Evolutionary conservation across 2,888 invertebrate species (phyloP).

Genomic region (Nudaria mundana): DNA sequence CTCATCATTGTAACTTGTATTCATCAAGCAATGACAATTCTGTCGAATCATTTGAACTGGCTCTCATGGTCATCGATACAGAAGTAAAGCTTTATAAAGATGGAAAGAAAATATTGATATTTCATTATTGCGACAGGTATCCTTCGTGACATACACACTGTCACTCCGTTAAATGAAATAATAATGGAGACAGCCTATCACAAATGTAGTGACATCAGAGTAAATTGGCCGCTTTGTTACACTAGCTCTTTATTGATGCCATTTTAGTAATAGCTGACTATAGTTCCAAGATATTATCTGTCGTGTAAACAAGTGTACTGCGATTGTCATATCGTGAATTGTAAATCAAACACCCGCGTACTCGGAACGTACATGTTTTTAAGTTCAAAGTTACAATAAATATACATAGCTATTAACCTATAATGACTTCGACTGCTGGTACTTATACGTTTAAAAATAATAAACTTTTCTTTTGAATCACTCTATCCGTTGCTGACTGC

Average conservation of each 20-base stretch:
- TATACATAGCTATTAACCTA: background rate
- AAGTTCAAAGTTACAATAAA: slow-evolving; percentile 1
- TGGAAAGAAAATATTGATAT: too few species aligned
- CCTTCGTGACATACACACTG: slow-evolving; percentile 57
- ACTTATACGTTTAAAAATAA: too few species aligned
- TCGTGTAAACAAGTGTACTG: slow-evolving; percentile 11
- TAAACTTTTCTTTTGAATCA: too few species aligned
- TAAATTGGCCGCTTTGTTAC: slow-evolving; percentile 52
- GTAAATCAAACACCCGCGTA: slow-evolving; percentile 17
- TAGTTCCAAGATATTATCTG: slow-evolving; percentile 27
- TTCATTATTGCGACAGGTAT: slow-evolving; percentile 74
- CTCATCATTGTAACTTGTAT: too few species aligned
- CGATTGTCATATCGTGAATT: slow-evolving; percentile 11
- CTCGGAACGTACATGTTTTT: slow-evolving; percentile 3
- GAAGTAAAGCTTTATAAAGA: too few species aligned
- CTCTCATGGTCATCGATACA: too few species aligned
- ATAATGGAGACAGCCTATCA: slow-evolving; percentile 66
- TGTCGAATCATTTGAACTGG: too few species aligned
- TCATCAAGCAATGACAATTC: too few species aligned
- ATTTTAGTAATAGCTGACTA: slow-evolving; percentile 23
- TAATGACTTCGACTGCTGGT: too few species aligned
- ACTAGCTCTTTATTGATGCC: slow-evolving; percentile 47
- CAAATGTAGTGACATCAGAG: slow-evolving; percentile 51
- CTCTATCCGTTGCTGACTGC: too few species aligned
- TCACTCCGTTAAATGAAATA: slow-evolving; percentile 72